Evolutionary conservation across 2,797 vertebrate genomes (phyloP).

Genomic region (Oryzias sinensis): DNA sequence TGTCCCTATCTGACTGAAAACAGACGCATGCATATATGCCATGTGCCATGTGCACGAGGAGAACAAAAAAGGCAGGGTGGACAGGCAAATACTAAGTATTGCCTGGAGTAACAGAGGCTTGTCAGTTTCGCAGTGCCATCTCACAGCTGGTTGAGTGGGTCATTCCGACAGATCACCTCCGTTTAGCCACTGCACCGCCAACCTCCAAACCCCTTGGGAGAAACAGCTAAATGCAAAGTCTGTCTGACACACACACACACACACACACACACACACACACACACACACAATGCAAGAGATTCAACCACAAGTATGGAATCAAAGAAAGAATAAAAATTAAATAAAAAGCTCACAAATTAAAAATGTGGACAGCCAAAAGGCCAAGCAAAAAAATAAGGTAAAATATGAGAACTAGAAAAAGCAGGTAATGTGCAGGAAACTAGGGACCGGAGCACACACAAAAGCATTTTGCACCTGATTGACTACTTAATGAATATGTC

Average conservation of each 20-base stretch:
- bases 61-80: slow-evolving; percentile 59
- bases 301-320: no score
- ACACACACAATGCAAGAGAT: slow-evolving; percentile 8
- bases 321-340: no score
- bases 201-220: slow-evolving; percentile 39
- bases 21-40: slow-evolving; percentile 72
- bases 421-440: no score
- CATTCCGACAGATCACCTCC: slow-evolving; percentile 67
- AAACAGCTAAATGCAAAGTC: slow-evolving; percentile 62
- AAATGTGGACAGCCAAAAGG: no score
- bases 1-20: slow-evolving; percentile 78
- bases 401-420: no score
- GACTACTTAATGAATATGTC: no score
- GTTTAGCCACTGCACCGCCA: slow-evolving; percentile 39
- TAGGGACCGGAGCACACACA: no score
- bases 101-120: slow-evolving; percentile 67
- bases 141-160: slow-evolving; percentile 62
- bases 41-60: slow-evolving; percentile 52
- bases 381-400: no score
- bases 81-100: slow-evolving; percentile 74
- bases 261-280: slow-evolving; percentile 22
- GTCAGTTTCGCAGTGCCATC: slow-evolving; percentile 65
- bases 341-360: no score
- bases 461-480: no score
- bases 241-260: slow-evolving; percentile 23